Evolutionary conservation across 2,797 vertebrate genomes (phyloP).

Genomic region (Apodemus agrarius): DNA sequence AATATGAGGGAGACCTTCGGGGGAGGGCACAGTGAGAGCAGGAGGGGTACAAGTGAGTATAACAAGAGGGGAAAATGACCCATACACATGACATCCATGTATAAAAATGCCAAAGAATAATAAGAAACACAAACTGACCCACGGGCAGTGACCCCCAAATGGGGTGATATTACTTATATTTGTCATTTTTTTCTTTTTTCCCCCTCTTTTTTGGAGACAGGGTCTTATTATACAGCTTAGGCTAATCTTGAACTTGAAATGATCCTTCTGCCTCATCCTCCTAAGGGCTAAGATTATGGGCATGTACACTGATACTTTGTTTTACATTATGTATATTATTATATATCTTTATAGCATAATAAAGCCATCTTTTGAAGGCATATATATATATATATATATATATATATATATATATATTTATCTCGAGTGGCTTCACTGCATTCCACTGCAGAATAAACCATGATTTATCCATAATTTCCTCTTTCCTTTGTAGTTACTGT

Average conservation of each 20-base stretch:
- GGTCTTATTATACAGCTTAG: background rate
- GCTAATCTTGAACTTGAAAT: background rate
- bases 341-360: background rate
- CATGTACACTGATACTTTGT: background rate
- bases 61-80: background rate
- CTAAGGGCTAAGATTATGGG: background rate
- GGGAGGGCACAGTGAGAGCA: background rate
- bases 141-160: background rate
- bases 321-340: background rate
- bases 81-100: background rate
- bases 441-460: conserved; percentile 1
- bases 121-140: background rate
- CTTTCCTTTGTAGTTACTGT: background rate
- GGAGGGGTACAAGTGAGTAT: background rate
- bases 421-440: conserved; percentile 15
- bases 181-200: background rate
- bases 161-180: background rate
- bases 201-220: background rate
- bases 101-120: background rate
- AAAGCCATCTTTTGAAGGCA: conserved; percentile 25
- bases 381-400: no score
- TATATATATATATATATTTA: conserved; percentile 9
- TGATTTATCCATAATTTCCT: conserved; percentile 35
- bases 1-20: background rate
- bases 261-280: background rate